Base-by-base conservation (phyloP, 2,888 invertebrate genomes). In the Drosophila flavopinicola region DNA sequence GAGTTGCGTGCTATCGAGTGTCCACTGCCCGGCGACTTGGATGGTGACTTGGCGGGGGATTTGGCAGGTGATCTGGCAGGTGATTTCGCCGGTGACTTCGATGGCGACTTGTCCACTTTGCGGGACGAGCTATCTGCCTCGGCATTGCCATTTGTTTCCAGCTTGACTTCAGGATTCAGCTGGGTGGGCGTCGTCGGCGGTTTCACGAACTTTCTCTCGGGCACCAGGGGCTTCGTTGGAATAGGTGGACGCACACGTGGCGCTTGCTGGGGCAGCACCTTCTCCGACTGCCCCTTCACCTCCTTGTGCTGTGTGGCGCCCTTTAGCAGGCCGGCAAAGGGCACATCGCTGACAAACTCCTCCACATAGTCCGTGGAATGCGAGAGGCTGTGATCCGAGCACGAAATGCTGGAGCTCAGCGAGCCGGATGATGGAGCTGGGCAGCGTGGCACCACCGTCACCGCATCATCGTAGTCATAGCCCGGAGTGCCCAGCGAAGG, bases 281-380 rank as follows among this genome's bases (percentile, higher is more conserved):
- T 72, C n/a, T 67, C 63, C 7, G 56, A 33, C 29, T 52, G 64
- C 41, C 37, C 48, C 45, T 64, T 63, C 6, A 49, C 10, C 5
- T 63, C 65, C 9, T 78, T 78, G n/a, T 57, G 67, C 23, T 72
- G 64, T 63, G 95, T 94, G 57, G 96, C 96, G 83, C 96, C 96
- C 91, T 96, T 96, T 90, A 96, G 94, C 86, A 96, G 93, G 90
- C 96, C 96, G 94, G 93, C 61, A 90, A 96, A 97, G 67, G 97
- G 96, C 67, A 95, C 94, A 90, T 97, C 97, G 65, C 95, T 95
- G 73, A 96, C 94, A 90, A 94, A 96, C 91, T 96, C 96, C 91
- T 96, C 96, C 60, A 96, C 95, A 85, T 94, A 94, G 91, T 96
- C 96, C 5, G 95, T 95, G 75, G 95, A 79, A 11, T 74, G 84